A percentile compares a stretch with the other conserved stretches of the same genome.
Evolutionary conservation across 23 tunicate species (phyloP).

Genomic region (Ciona savignyi): DNA sequence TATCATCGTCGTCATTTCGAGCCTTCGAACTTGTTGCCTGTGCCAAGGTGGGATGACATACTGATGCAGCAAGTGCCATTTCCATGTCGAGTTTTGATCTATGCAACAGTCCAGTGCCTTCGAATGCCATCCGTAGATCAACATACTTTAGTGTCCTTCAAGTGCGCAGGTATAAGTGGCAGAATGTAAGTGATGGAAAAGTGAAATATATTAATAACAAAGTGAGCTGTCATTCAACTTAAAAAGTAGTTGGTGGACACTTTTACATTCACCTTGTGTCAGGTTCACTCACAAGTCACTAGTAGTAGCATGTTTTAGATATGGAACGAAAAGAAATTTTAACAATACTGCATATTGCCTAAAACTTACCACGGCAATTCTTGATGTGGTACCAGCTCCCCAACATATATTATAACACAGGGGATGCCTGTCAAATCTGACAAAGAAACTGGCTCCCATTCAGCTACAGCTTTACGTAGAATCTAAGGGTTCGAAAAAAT

Average conservation of each 20-base stretch:
- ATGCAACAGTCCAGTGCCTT: constrained; percentile 8
- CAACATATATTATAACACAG: constrained; percentile 50
- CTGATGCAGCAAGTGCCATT: constrained; percentile 38
- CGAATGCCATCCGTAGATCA: constrained; percentile 55
- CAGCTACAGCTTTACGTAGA: no score
- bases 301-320: not conserved
- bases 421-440: constrained; percentile 45
- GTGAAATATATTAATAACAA: no score
- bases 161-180: no score
- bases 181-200: no score
- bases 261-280: no score
- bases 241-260: no score
- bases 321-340: not conserved
- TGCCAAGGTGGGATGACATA: not conserved
- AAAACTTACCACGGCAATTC: constrained; percentile 41
- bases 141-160: constrained; percentile 48
- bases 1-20: constrained; percentile 23
- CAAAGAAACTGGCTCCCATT: constrained; percentile 53
- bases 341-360: no score
- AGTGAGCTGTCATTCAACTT: no score
- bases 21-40: not conserved
- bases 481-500: no score
- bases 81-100: constrained; percentile 39
- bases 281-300: no score
- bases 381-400: constrained; percentile 22